Base-by-base conservation (phyloP, 2,888 invertebrate genomes). In the Agrilus cyanescens region DNA sequence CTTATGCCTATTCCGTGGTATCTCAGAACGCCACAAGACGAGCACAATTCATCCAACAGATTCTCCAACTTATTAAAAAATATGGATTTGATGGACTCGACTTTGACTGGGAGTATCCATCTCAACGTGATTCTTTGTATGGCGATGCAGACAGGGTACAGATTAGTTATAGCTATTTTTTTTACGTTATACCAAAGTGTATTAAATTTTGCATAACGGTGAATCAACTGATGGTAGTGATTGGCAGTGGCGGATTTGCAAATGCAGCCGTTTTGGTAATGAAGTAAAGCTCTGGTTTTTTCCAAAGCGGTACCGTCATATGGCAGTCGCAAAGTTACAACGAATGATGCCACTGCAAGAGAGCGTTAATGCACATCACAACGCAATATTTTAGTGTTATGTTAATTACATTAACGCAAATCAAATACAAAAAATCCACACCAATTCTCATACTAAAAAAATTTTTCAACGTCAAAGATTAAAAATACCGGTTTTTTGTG, bases 91-190 rank as follows among this genome's bases (percentile, higher is more conserved):
- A 85, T 53, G 84, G 84, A 2, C 65, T 84, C 1, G 83, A 85
- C 54, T 37, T 84, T 0, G 82, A 84, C 57, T 85, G 84, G 83
- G 80, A 82, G 53, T 82, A 80, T 51, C 82, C 82, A 0, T 72
- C 67, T 37, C 71, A 74, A 36, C 63, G 78, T 29, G 76, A 76
- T 45, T 65, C 74, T 16, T 66, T 49, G 10, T 7, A 12, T 29
- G 46, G 39, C 6, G 12, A 50, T 4, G 47, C 37, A 4, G 65
- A 65, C 45, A 57, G 57, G 40, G 62, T 59, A 50, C 43, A 14
- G 46, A 44, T 48, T 53, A 16, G 4, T 10, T n/a, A 20, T 12
- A 1, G n/a, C n/a, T n/a, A n/a, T 12, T 30, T 7, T 34, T 13
- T 36, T 31, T 38, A 16, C 33, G 46, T 13, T 16, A 37, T 10